Base-by-base conservation (phyloP, 2,113 vertebrate species). In the Otis tarda region DNA sequence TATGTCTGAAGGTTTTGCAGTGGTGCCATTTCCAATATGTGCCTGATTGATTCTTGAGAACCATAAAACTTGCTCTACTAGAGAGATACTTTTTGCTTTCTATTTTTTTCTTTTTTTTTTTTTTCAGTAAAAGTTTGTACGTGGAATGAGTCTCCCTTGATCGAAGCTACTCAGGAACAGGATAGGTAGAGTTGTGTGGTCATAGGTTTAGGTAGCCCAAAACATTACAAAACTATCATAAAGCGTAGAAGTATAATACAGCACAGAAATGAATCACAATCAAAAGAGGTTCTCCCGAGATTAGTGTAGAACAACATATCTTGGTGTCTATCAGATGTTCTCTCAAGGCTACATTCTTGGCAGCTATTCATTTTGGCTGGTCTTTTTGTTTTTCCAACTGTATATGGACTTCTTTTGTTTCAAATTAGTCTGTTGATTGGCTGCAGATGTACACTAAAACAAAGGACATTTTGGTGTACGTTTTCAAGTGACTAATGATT, bases 331-430 rank as follows among this genome's bases (percentile, higher is more conserved):
- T 96, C 80, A 93, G 89, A 93, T 89, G 74, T 93, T 96, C 87
- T 94, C 70, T 79, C 41, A 70, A 92, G 86, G 61, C 67, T 79
- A 33, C 73, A 22, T 96, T 96, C 91, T 61, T 96, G 95, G 92
- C 90, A 87, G 53, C 41, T 69, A 13, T 45, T 76, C 27, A 15
- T 45, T 95, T 95, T 95, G 93, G 90, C 89, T 91, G 17, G 2
- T 76, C 85, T 81, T 94, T 90, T 87, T 96, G 92, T 95, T 97
- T 96, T 97, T 95, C 95, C 92, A 96, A 95, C 94, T 84, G 65
- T 96, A 94, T 96, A 95, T 89, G 86, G 80, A 76, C 83, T 94
- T 81, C 88, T 96, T 97, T 97, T 96, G 94, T 97, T 94, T 95
- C 88, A 60, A 73, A 95, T 96, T 95, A 96, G 49, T 71, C 61